Evolutionary conservation across 2,888 invertebrate genomes (phyloP).

Genomic region (Leptinotarsa juncta): DNA sequence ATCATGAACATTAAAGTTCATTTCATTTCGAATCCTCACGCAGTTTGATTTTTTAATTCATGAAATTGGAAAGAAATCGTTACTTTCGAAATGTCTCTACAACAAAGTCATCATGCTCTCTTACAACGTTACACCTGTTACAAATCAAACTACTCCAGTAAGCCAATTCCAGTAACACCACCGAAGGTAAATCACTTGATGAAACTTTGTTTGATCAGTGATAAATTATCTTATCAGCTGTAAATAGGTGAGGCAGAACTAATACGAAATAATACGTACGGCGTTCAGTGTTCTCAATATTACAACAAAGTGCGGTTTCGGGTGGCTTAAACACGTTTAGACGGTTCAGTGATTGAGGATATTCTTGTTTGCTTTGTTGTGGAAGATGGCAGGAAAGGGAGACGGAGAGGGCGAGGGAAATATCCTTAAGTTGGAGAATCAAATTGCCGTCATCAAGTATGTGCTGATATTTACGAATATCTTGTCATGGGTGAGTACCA

Average conservation of each 20-base stretch:
- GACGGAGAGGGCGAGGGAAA: slow-evolving; percentile 70
- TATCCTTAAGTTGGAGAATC: slow-evolving; percentile 75
- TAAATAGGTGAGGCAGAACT: slow-evolving; percentile 53
- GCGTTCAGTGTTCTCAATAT: slow-evolving; percentile 35
- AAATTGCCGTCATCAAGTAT: slow-evolving; percentile 84
- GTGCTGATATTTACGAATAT: slow-evolving; percentile 85
- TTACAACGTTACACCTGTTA: neutral
- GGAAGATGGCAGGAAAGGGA: slow-evolving; percentile 70
- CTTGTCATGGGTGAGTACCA: slow-evolving; percentile 78
- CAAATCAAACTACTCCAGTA: neutral
- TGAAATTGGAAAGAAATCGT: too few species aligned
- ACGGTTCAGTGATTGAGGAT: slow-evolving; percentile 25
- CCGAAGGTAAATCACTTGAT: slow-evolving; percentile 46
- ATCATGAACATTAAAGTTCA: too few species aligned
- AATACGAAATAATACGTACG: slow-evolving; percentile 46
- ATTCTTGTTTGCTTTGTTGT: slow-evolving; percentile 38
- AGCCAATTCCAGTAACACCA: neutral
- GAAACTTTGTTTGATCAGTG: slow-evolving; percentile 47
- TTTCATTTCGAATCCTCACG: too few species aligned
- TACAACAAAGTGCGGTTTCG: slow-evolving; percentile 41
- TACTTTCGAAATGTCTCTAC: too few species aligned
- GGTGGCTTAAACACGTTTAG: slow-evolving; percentile 27
- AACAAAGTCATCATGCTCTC: neutral
- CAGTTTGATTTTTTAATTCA: too few species aligned
- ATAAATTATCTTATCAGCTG: slow-evolving; percentile 56